phyloP scores from a whole-genome alignment of 2,797 vertebrate genomes.

The Limosa lapponica region DNA sequence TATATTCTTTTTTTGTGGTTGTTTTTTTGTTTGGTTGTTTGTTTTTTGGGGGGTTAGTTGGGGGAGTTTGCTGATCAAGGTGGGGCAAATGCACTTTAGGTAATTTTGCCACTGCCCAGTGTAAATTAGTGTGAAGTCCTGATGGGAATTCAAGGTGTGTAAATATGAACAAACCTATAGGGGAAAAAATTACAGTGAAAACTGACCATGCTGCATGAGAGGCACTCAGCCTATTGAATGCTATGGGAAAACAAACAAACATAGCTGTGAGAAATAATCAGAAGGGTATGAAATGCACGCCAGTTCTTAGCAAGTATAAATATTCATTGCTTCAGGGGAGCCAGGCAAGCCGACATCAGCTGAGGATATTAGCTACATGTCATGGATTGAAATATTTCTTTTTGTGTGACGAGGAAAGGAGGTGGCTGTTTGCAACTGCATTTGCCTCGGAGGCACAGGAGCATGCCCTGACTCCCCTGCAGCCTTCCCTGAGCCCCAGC shows the following conservation, averaged over 20 bases:
- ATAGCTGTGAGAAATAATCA: constrained; percentile 24
- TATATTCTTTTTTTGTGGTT: neutral
- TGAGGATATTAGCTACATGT: neutral
- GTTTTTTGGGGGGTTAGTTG: accelerated
- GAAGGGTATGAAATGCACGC: neutral
- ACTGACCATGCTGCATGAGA: neutral
- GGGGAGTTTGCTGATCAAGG: neutral
- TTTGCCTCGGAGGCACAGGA: neutral
- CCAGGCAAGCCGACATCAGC: neutral
- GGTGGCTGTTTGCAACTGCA: neutral
- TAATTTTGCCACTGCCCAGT: neutral
- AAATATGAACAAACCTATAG: neutral
- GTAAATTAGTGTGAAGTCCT: neutral
- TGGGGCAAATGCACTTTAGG: neutral
- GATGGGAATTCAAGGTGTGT: neutral
- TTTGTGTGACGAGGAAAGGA: neutral
- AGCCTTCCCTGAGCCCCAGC: neutral
- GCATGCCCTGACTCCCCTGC: neutral
- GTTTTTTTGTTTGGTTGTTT: accelerated
- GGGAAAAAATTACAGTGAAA: neutral
- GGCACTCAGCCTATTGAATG: neutral
- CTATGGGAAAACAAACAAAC: neutral
- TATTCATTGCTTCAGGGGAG: constrained; percentile 38
- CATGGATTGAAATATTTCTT: neutral
- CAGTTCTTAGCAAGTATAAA: neutral